Conservation (phyloP, 2,113 vertebrate species). For the Romanogobio albipinnatus region DNA sequence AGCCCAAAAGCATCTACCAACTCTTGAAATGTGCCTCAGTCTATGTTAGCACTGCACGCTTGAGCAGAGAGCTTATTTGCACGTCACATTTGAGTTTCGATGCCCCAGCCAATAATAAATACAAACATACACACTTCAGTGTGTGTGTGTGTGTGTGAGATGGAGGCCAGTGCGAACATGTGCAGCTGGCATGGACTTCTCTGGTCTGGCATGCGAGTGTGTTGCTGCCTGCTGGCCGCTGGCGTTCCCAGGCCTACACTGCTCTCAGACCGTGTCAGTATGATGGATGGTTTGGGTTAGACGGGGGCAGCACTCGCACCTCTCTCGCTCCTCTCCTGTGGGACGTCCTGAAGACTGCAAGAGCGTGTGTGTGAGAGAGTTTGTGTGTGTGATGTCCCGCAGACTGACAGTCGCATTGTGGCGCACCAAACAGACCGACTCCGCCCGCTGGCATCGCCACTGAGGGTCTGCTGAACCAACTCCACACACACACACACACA, state of each 20-base stretch:
- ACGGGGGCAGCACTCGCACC: constrained; percentile 63
- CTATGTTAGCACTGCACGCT: background rate
- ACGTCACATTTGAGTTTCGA: background rate
- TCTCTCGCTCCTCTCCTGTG: constrained; percentile 73
- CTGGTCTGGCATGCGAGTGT: constrained; percentile 38
- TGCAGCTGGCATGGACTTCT: constrained; percentile 60
- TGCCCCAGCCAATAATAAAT: background rate
- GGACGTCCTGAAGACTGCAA: constrained; percentile 69
- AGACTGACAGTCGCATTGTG: constrained; percentile 49
- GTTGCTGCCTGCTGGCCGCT: constrained; percentile 64
- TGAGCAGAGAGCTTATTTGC: background rate
- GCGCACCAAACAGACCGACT: constrained; percentile 68
- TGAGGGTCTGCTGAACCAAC: constrained; percentile 67
- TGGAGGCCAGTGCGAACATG: constrained; percentile 33
- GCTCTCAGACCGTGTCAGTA: constrained; percentile 70
- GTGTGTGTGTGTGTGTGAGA: constrained; percentile 3
- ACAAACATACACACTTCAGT: constrained; percentile 6
- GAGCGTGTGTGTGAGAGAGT: constrained; percentile 38
- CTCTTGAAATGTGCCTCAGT: background rate
- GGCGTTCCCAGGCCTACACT: constrained; percentile 73
- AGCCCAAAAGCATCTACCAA: background rate
- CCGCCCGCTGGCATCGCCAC: constrained; percentile 62
- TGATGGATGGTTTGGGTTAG: constrained; percentile 79
- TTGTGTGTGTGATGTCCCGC: constrained; percentile 43
- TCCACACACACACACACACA: background rate